Percentiles rank a stretch among this genome's conserved stretches.
phyloP scores from a whole-genome alignment of 2,888 invertebrate genomes.

The Cynaeus angustus region DNA sequence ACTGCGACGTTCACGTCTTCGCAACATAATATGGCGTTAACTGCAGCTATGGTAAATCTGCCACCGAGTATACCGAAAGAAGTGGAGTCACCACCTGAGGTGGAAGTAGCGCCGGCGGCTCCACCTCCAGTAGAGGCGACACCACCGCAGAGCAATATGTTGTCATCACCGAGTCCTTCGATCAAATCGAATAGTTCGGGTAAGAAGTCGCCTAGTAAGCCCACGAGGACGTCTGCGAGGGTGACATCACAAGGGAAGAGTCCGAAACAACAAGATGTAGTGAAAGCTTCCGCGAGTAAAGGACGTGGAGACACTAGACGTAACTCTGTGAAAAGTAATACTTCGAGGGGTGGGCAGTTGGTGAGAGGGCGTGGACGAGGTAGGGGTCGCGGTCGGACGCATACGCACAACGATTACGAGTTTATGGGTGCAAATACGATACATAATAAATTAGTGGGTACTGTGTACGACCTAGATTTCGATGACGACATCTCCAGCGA shows the following conservation, averaged over 20 bases:
- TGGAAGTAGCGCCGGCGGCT: slow-evolving; percentile 47
- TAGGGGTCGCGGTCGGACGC: slow-evolving; percentile 60
- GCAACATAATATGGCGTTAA: slow-evolving; percentile 87
- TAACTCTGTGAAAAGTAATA: slow-evolving; percentile 60
- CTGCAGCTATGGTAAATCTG: slow-evolving; percentile 86
- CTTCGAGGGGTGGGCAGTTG: slow-evolving; percentile 68
- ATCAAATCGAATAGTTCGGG: slow-evolving; percentile 68
- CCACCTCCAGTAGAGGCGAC: slow-evolving; percentile 56
- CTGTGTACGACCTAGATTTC: slow-evolving; percentile 90
- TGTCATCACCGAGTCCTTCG: slow-evolving; percentile 69
- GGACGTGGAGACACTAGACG: slow-evolving; percentile 57
- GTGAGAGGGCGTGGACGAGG: slow-evolving; percentile 68
- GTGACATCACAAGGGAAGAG: slow-evolving; percentile 74
- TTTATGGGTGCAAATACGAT: slow-evolving; percentile 81
- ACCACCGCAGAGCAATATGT: slow-evolving; percentile 63
- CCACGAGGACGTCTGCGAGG: slow-evolving; percentile 77
- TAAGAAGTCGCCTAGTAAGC: slow-evolving; percentile 76
- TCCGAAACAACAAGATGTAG: slow-evolving; percentile 71
- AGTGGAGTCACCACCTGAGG: slow-evolving; percentile 57
- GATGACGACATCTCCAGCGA: slow-evolving; percentile 87
- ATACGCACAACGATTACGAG: slow-evolving; percentile 64
- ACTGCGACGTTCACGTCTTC: slow-evolving; percentile 88
- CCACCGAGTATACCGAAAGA: slow-evolving; percentile 65
- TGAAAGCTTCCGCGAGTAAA: slow-evolving; percentile 63
- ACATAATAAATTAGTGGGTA: slow-evolving; percentile 87